These are phyloP conservation scores for Psephotus haematonotus DNA, from an alignment of 2,113 vertebrate species.

Conservation along the genomic window DNA sequence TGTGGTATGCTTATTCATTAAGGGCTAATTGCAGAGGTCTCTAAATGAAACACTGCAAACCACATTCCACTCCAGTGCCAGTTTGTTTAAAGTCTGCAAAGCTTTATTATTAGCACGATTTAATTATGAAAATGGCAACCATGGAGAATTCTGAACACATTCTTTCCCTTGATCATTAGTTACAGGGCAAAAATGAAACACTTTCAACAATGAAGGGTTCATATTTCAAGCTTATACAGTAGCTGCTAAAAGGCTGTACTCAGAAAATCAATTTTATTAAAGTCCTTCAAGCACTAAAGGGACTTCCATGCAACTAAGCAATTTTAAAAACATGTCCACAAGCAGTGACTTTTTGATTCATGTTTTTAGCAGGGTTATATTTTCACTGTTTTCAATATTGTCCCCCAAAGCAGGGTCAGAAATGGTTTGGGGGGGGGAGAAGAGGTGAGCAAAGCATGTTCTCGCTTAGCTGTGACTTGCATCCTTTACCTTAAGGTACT, in stretches of 20 bases:
- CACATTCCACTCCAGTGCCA: constrained; percentile 78
- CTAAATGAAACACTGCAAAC: constrained; percentile 83
- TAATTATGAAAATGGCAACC: constrained; percentile 98
- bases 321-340: constrained; percentile 93
- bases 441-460: constrained; percentile 35
- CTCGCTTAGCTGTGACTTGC: constrained; percentile 53
- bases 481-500: constrained; percentile 64
- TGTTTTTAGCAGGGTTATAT: constrained; percentile 87
- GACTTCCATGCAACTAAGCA: constrained; percentile 94
- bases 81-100: constrained; percentile 94
- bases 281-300: constrained; percentile 96
- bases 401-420: constrained; percentile 86
- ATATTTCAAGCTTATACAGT: constrained; percentile 97
- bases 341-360: constrained; percentile 87
- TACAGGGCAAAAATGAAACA: constrained; percentile 93
- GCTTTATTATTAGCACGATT: constrained; percentile 96
- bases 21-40: constrained; percentile 85
- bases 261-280: constrained; percentile 99
- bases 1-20: constrained; percentile 80
- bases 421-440: constrained; percentile 68
- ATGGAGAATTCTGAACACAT: constrained; percentile 93
- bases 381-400: constrained; percentile 89
- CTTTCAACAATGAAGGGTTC: constrained; percentile 97
- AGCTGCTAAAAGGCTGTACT: constrained; percentile 98
- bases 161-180: constrained; percentile 94